A percentile compares a stretch with the other conserved stretches of the same genome.
These are phyloP conservation scores for Chaenogobius annularis DNA, from an alignment of 2,113 vertebrate species.

Conservation along the genomic window DNA sequence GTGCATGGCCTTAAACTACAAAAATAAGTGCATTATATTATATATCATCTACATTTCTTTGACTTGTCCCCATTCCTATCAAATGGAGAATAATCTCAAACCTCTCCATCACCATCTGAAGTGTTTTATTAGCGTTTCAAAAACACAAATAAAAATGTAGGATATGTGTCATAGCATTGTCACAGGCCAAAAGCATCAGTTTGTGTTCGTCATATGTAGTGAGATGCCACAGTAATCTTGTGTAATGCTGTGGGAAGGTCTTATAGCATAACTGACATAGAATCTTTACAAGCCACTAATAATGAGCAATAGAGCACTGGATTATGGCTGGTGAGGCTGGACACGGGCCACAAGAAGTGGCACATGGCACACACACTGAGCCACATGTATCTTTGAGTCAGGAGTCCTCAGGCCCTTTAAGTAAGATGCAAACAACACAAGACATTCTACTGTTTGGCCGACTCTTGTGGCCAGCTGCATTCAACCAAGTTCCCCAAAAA, in stretches of 20 bases:
- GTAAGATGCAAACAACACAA: background rate
- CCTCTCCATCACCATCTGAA: background rate
- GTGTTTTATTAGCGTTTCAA: background rate
- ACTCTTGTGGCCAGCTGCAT: background rate
- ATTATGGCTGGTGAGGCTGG: constrained; percentile 54
- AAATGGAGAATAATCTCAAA: background rate
- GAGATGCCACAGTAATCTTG: constrained; percentile 62
- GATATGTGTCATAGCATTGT: constrained; percentile 19
- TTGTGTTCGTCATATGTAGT: constrained; percentile 50
- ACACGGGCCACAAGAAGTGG: constrained; percentile 42
- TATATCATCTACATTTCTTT: too few relatives aligned
- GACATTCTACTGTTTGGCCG: background rate
- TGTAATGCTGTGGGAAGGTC: constrained; percentile 64
- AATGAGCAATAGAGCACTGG: constrained; percentile 62
- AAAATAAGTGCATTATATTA: too few relatives aligned
- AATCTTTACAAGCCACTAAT: constrained; percentile 67
- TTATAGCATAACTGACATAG: constrained; percentile 57
- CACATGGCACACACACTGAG: constrained; percentile 28
- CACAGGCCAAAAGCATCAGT: constrained; percentile 26
- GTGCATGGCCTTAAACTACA: background rate
- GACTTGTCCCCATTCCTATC: background rate
- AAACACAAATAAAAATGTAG: constrained; percentile 3
- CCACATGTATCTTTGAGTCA: constrained; percentile 13
- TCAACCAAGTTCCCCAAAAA: too few relatives aligned
- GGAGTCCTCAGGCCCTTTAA: constrained; percentile 12